These are phyloP conservation scores for Conchocele bisecta DNA, from an alignment of 2,888 invertebrate genomes.

Conservation along the genomic window DNA sequence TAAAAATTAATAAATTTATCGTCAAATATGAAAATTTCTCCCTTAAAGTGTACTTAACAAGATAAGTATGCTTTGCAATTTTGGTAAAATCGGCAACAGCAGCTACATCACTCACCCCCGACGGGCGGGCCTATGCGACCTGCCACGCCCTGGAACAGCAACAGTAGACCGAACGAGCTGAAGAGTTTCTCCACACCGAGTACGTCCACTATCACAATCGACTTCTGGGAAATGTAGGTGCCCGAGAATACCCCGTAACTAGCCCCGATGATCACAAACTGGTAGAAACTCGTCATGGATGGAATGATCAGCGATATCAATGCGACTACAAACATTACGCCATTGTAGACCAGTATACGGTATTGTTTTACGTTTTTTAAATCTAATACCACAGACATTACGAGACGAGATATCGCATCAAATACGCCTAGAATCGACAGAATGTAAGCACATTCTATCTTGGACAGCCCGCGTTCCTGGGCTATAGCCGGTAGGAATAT, in stretches of 20 bases:
- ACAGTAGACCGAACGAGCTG: constrained; percentile 72
- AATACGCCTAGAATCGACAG: constrained; percentile 69
- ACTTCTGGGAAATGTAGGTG: constrained; percentile 74
- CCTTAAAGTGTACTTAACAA: too few relatives aligned
- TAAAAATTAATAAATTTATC: too few relatives aligned
- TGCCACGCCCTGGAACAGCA: constrained; percentile 73
- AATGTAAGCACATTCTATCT: constrained; percentile 64
- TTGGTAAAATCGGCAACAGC: too few relatives aligned
- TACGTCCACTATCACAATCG: constrained; percentile 73
- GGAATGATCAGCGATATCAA: constrained; percentile 65
- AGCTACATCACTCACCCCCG: constrained; percentile 72
- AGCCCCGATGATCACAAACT: constrained; percentile 58
- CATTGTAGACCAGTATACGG: constrained; percentile 66
- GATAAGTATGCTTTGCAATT: too few relatives aligned
- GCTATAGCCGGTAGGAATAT: constrained; percentile 72
- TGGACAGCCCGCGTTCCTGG: constrained; percentile 58
- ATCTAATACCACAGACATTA: constrained; percentile 65
- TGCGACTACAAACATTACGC: constrained; percentile 66
- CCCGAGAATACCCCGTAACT: constrained; percentile 71
- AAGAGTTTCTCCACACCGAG: constrained; percentile 70
- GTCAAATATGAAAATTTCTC: too few relatives aligned
- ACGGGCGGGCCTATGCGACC: constrained; percentile 71
- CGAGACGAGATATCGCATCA: constrained; percentile 67
- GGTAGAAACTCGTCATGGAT: constrained; percentile 45
- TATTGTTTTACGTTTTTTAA: constrained; percentile 61